Base-by-base conservation (phyloP, 2,888 invertebrate species). In the Xanthia icteritia region DNA sequence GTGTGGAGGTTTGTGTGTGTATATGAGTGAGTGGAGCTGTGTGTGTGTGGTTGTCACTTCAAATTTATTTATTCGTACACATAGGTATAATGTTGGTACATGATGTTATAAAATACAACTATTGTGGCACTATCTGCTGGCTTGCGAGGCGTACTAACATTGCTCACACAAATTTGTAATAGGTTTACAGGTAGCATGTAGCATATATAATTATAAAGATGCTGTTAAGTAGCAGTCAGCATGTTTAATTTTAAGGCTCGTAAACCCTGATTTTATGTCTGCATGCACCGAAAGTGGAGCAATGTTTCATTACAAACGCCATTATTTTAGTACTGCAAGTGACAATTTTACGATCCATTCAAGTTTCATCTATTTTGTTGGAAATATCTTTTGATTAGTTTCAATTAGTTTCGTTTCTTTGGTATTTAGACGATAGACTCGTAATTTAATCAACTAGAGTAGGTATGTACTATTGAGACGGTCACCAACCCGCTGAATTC, bases 351-450 rank as follows among this genome's bases (percentile, higher is more conserved):
- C 71, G 70, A 76, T 70, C 74, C 77, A 73, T 73, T 72, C 66
- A 73, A 74, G 71, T 80, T 73, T 60, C 67, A 67, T 74, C 36
- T 66, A 64, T 80, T 68, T 79, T 79, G 79, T 77, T 70, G 54
- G 74, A 88, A 82, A 77, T 70, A 70, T 70, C 56, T 67, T 63
- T 77, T 82, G 71, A 88, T 88, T 87, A 77, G 61, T 76, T 60
- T 78, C 81, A 87, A 84, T 86, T 78, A 75, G 66, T 77, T 70
- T 78, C 42, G 54, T 65, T 85, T 81, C 68, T 75, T 68, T 54
- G 56, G 51, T 65, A 56, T 73, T 77, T 75, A 66, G 77, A 45
- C 63, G 39, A 61, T 56, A n/a, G 70, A 68, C 73, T 63, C 11
- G 13, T 42, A 48, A 73, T 54, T 54, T 17, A 31, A 75, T 60